Evolutionary conservation across 2,113 vertebrate species (phyloP), one percentile per base, ranked within the genome.

Genomic region (Trogon melanurus): DNA sequence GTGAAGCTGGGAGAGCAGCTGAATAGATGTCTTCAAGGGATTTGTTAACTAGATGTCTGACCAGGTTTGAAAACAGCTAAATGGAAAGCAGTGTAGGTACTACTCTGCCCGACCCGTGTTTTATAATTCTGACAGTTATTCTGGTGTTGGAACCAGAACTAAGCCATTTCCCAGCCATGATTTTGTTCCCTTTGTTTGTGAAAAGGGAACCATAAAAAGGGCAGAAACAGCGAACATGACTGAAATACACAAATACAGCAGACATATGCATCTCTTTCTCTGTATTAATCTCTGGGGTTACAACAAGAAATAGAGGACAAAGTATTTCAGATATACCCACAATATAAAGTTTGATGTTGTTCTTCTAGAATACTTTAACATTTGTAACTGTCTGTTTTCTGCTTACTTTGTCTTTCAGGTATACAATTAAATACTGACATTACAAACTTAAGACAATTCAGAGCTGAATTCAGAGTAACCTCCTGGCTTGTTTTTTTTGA

Each of bases 151-250:
- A 79, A 89, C 70, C 72, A 92, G 86, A 91, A 79, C 86, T 82
- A 93, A 92, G 76, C 48, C 94, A 47, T 85, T 95, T 92, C 61
- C 75, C 56, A 57, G 79, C 41, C 29, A 25, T 60, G 57, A 53
- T 87, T 96, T 88, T 94, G 73, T 83, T 94, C 73, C 57, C 26
- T 90, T 96, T 94, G 61, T 60, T 90, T 94, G 74, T 69, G 11
- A 69, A 2, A 32, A 62, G n/a, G 79, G 79, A 84, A 65, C 82
- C 69, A 41, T 72, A 81, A 86, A 94, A 88, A 82, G 36, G 69
- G 30, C 71, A 88, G 65, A 94, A 94, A 83, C 38, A 11, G 79
- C 53, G 79, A 95, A 86, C 93, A 67, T 86, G 90, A 86, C 83
- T 75, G 79, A 93, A 90, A 65, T 94, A 51, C 78, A 79, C 45